Conservation (phyloP, 2,113 vertebrate species). For the Megaleporinus macrocephalus region DNA sequence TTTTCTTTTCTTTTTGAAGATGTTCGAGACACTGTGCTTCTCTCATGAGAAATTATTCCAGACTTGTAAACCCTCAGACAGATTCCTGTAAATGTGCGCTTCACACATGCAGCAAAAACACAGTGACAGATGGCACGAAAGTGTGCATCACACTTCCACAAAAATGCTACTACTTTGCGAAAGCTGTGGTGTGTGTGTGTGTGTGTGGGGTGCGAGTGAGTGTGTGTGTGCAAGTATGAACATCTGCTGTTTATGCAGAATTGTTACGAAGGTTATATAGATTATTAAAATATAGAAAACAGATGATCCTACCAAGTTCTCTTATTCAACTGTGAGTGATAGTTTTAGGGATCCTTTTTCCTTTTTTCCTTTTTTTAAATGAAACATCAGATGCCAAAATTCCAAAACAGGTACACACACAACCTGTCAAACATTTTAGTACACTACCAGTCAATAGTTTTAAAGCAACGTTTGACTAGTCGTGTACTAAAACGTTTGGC, state of each 20-base stretch:
- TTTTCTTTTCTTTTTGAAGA: too few species aligned
- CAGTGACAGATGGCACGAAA: conserved; percentile 45
- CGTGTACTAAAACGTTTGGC: too few species aligned
- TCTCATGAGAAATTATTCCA: neutral
- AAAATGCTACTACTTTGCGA: conserved; percentile 17
- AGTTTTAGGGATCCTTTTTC: too few species aligned
- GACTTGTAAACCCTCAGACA: neutral
- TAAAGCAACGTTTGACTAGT: too few species aligned
- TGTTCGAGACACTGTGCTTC: neutral
- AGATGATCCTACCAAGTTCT: neutral
- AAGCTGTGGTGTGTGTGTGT: conserved; percentile 1
- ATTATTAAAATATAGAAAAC: neutral
- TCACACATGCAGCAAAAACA: neutral
- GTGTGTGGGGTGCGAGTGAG: neutral
- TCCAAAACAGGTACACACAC: neutral
- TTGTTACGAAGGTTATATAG: neutral
- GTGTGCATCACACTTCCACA: conserved; percentile 15
- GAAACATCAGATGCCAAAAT: neutral
- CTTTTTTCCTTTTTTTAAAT: too few species aligned
- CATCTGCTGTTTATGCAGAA: neutral
- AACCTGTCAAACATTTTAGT: too few species aligned
- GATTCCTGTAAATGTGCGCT: neutral
- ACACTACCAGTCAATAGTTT: too few species aligned
- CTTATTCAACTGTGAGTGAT: neutral
- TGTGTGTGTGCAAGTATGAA: neutral